Evolutionary conservation across 2,113 vertebrate species (phyloP), one percentile per base, ranked within the genome.

Genomic region (Petaurus breviceps): DNA sequence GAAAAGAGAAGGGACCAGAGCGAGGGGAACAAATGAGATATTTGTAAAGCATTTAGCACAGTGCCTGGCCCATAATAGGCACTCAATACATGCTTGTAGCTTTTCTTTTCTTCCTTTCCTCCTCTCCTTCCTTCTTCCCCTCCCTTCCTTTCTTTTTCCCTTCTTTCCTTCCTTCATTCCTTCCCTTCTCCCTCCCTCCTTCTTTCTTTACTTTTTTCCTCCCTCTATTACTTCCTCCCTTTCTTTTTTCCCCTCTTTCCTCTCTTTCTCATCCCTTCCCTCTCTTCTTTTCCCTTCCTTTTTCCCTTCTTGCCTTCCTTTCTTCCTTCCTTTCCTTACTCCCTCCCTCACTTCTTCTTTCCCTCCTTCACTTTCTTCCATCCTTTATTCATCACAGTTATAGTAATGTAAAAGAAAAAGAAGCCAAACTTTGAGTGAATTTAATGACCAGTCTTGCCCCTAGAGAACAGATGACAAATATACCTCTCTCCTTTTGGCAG

Each of bases 31-130:
- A 51, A 57, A 57, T 57, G 9, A 57, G 26, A 57, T 57, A 57
- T 26, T 57, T 28, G 55, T 0, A 0, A 24, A 37, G 47, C 5
- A 52, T n/a, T 50, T n/a, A 25, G 26, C 3, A 0, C 0, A 9
- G 7, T 3, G 31, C 37, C 50, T 14, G 1, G 57, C n/a, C 6
- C 0, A 3, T 12, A 57, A 53, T 43, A 92, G 77, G 90, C 6
- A 1, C n/a, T 54, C 8, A 2, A 0, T 6, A 0, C 37, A 3
- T 6, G 51, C 89, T 28, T 57, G 26, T 54, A 46, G 26, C 52
- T 47, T 14, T 26, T 28, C 25, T 77, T 77, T 5, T 12, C 3
- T 14, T 16, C 4, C 61, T n/a, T 37, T 10, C 57, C 31, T 11
- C 28, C 26, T 26, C 7, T 2, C 55, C 11, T 22, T 4, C 43